Base-by-base conservation (phyloP, 1,140 invertebrate species). In the Platyscapa corneri region DNA sequence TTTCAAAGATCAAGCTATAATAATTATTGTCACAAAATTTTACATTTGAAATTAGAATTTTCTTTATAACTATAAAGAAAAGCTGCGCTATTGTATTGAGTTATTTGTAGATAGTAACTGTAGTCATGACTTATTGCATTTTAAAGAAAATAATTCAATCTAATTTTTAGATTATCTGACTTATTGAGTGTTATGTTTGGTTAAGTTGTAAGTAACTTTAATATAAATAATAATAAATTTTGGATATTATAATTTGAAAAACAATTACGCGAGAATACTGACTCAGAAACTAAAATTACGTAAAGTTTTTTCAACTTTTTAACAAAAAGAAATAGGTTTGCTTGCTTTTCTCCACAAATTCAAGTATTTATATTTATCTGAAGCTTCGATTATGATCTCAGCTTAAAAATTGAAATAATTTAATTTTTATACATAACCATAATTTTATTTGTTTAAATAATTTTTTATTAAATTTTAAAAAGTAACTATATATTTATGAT, bases 341-440 rank as follows among this genome's bases (percentile, higher is more conserved):
- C 23, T 32, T 0, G 23, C 23, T 37, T 16, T 70, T 70, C 18
- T 70, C 18, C 18, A 39, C 23, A 39, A 70, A 70, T 34, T 27
- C 37, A 1, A 49, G 10, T 32, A 3, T 75, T 75, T 18, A 30
- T 75, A 46, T 30, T 46, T 49, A 34, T 23, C 3, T 2, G 14
- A n/a, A n/a, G 3, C n/a, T n/a, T 14, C 46, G 8, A 32, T 75
- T 75, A 37, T 75, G 72, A 75, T 75, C 72, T 75, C n/a, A 10
- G 5, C n/a, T 14, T 56, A 16, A 46, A 30, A 30, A 77, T 77
- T n/a, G 53, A 32, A 83, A 65, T 83, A 65, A 76, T 83, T 76
- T 56, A 76, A 83, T 83, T 49, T 37, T 70, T 34, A 42, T 49
- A 42, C 49, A 34, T 46, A 46, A 30, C 16, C 78, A n/a, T 1